Conservation (phyloP, 2,888 invertebrate genomes). For the Lithophane leautieri region DNA sequence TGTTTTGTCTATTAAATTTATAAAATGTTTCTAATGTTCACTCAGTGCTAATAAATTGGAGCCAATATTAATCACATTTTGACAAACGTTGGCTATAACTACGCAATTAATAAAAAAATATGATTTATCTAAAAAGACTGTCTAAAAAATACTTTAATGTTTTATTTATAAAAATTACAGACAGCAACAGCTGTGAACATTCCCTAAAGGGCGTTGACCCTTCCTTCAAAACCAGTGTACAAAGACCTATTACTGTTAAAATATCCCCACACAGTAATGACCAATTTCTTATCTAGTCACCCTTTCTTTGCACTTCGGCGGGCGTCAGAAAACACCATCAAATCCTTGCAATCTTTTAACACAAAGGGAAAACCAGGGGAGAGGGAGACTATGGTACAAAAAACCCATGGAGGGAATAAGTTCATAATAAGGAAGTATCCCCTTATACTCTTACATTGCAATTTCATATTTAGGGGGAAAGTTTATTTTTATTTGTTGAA, state of each 20-base stretch:
- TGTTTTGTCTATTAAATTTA: neutral
- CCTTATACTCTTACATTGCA: conserved; percentile 63
- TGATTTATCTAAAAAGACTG: neutral
- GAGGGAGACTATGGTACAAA: conserved; percentile 65
- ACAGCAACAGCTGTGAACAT: conserved; percentile 3
- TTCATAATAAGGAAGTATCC: conserved; percentile 67
- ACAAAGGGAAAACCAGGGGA: conserved; percentile 57
- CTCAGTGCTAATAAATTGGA: neutral
- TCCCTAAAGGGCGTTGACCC: neutral
- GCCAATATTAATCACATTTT: conserved; percentile 1
- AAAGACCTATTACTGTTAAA: conserved; percentile 28
- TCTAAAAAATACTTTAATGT: neutral
- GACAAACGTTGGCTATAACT: too few species aligned
- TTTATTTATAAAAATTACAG: conserved; percentile 5
- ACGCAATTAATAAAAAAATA: neutral
- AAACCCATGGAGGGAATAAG: conserved; percentile 63
- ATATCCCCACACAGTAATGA: conserved; percentile 52
- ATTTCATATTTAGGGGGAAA: conserved; percentile 67
- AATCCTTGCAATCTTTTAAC: conserved; percentile 64
- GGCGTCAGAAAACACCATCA: conserved; percentile 54
- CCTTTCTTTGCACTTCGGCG: conserved; percentile 44
- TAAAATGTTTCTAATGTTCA: neutral
- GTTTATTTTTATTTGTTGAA: conserved; percentile 65
- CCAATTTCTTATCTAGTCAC: conserved; percentile 37
- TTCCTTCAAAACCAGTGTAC: conserved; percentile 8